Evolutionary conservation across 1,140 invertebrate genomes (phyloP).

Genomic region (Zeugodacus cucurbitae): DNA sequence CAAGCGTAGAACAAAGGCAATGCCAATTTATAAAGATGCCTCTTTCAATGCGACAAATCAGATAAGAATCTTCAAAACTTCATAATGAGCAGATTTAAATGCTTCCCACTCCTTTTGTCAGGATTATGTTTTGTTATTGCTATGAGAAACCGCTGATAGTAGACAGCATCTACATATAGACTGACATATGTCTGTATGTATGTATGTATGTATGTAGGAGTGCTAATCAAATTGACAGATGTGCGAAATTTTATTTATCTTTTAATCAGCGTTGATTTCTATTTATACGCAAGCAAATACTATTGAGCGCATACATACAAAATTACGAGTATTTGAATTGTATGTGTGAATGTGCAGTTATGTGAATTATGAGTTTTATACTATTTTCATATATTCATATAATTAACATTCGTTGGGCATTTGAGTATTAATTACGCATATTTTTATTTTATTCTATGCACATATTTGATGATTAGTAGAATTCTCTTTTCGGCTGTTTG

Average conservation of each 20-base stretch:
- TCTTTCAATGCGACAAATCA: neutral
- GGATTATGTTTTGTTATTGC: neutral
- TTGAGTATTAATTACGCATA: too few species aligned
- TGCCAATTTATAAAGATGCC: conserved; percentile 34
- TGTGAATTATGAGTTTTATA: too few species aligned
- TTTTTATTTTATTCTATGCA: too few species aligned
- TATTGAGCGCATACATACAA: neutral
- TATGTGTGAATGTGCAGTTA: too few species aligned
- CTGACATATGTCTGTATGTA: neutral
- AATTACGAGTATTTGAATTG: neutral
- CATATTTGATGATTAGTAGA: too few species aligned
- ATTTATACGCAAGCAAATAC: neutral
- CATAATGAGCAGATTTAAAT: conserved; percentile 20
- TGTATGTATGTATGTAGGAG: neutral
- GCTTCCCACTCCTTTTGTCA: conserved; percentile 6
- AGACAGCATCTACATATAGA: neutral
- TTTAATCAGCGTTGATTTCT: neutral
- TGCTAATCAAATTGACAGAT: neutral
- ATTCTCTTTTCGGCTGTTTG: too few species aligned
- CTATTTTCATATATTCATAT: too few species aligned
- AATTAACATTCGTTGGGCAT: too few species aligned
- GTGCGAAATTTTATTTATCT: conserved; percentile 34
- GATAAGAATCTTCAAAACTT: conserved; percentile 32
- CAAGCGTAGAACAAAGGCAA: neutral
- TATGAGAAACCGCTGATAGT: conserved; percentile 1